Evolutionary conservation across 2,797 vertebrate species (phyloP).

Genomic region (Characodon lateralis): DNA sequence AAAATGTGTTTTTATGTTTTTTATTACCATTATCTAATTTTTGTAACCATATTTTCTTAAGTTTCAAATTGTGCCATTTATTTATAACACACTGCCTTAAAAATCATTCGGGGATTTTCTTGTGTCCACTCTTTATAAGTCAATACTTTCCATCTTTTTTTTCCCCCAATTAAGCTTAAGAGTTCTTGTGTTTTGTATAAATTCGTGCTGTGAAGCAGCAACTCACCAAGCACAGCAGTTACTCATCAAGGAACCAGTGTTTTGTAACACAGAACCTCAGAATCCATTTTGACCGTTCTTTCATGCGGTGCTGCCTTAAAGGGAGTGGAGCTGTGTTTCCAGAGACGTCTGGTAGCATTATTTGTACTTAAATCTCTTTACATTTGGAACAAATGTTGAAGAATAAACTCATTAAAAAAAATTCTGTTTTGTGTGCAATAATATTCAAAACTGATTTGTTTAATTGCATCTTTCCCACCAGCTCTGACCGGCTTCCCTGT

Average conservation of each 20-base stretch:
- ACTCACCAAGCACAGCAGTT: constrained; percentile 10
- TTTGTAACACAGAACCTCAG: constrained; percentile 29
- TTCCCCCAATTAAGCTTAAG: constrained; percentile 22
- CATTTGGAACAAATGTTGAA: constrained; percentile 30
- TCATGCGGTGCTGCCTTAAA: constrained; percentile 32
- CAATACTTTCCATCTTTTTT: neutral
- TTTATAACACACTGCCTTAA: constrained; percentile 24
- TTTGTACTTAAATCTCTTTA: constrained; percentile 8
- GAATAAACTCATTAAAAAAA: constrained; percentile 33
- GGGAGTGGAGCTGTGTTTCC: constrained; percentile 9
- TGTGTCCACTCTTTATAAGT: neutral
- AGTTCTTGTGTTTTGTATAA: constrained; percentile 13
- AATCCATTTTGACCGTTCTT: constrained; percentile 16
- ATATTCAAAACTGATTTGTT: neutral
- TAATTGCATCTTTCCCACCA: neutral
- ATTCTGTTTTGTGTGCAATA: neutral
- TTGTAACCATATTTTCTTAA: constrained; percentile 2
- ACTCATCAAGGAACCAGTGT: constrained; percentile 9
- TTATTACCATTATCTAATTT: constrained; percentile 4
- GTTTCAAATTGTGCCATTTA: neutral
- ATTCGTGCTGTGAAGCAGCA: constrained; percentile 15
- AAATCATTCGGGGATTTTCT: neutral
- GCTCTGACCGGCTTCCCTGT: too few relatives aligned
- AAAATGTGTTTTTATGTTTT: constrained; percentile 1
- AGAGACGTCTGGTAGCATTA: constrained; percentile 28